Conservation (phyloP, 2,888 invertebrate genomes). For the Ephialtes manifestator region DNA sequence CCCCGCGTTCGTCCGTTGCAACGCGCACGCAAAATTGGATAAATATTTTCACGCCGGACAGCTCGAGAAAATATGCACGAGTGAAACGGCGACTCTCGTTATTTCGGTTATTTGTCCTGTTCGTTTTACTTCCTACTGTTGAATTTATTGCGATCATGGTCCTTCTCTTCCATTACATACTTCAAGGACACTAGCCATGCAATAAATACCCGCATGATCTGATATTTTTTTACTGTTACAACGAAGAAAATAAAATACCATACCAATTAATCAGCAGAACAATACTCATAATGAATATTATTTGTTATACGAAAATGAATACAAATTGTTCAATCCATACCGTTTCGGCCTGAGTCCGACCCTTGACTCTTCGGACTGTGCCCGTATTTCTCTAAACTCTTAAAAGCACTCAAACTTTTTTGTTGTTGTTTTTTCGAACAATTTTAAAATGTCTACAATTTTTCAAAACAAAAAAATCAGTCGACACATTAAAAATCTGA, state of each 20-base stretch:
- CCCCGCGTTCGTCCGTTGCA: slow-evolving; percentile 4
- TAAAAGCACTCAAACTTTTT: no score
- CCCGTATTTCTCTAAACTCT: no score
- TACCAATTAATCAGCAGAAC: background rate
- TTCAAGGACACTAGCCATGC: background rate
- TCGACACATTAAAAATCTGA: no score
- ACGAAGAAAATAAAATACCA: background rate
- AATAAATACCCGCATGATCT: background rate
- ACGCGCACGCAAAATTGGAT: slow-evolving; percentile 29
- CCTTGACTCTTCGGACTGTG: no score
- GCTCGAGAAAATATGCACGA: slow-evolving; percentile 16
- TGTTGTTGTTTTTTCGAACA: no score
- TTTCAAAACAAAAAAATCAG: no score
- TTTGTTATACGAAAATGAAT: no score
- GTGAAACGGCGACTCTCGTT: background rate
- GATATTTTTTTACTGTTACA: background rate
- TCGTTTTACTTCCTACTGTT: background rate
- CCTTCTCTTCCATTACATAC: background rate
- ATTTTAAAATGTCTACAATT: no score
- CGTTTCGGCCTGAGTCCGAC: no score
- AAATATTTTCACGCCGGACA: slow-evolving; percentile 49
- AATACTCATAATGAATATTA: background rate
- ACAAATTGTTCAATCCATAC: no score
- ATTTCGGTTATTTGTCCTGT: slow-evolving; percentile 27
- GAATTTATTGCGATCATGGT: background rate